Percentiles rank a stretch among this genome's conserved stretches.
Evolutionary conservation across 2,888 invertebrate genomes (phyloP).

Genomic region (Cephus pygmeus): DNA sequence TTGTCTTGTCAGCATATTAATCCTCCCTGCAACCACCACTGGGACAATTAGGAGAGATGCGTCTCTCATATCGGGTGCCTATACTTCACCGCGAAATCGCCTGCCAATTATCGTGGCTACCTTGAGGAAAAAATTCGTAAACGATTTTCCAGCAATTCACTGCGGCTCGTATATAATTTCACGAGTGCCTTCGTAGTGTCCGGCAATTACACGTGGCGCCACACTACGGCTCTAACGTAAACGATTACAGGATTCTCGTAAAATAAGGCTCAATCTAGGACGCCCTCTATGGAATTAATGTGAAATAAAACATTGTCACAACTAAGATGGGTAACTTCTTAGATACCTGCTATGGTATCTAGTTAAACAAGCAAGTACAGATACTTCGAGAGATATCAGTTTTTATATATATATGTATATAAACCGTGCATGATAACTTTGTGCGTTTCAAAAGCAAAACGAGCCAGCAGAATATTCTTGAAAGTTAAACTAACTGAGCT

Average conservation of each 20-base stretch:
- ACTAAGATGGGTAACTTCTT: neutral
- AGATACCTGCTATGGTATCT: neutral
- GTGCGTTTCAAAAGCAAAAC: neutral
- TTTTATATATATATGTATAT: neutral
- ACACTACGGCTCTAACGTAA: neutral
- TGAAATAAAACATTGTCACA: neutral
- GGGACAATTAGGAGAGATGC: constrained; percentile 4
- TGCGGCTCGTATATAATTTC: neutral
- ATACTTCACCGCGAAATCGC: neutral
- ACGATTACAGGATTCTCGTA: neutral
- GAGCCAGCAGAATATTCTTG: neutral
- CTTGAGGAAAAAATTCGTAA: neutral
- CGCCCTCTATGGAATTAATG: neutral
- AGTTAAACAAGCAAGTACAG: neutral
- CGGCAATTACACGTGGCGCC: neutral
- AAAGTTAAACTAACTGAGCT: neutral
- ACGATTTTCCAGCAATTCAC: neutral
- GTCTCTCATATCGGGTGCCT: neutral
- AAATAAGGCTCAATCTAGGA: neutral
- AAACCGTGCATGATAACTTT: neutral
- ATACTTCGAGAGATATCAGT: neutral
- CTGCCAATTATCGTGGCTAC: neutral
- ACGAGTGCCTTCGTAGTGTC: neutral
- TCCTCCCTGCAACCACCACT: neutral
- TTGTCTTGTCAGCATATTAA: constrained; percentile 3